A percentile compares a stretch with the other conserved stretches of the same genome.
Evolutionary conservation across 2,888 invertebrate species (phyloP).

Genomic region (Therioaphis trifolii): DNA sequence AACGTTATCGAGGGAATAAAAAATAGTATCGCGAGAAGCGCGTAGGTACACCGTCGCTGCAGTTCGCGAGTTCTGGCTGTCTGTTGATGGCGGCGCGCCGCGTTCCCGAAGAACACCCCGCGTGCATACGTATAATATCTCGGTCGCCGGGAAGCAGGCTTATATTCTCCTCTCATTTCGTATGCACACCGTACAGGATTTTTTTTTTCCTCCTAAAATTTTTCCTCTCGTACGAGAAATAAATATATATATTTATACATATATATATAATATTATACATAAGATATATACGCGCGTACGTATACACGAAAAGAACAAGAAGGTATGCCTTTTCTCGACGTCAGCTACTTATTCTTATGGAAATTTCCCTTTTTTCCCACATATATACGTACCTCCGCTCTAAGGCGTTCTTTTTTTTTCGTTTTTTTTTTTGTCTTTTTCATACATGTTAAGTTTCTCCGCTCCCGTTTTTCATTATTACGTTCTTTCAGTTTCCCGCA

Average conservation of each 20-base stretch:
- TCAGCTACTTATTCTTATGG: conserved; percentile 61
- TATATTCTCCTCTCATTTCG: not conserved
- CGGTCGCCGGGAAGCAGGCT: not conserved
- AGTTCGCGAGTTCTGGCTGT: not conserved
- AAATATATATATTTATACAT: not conserved
- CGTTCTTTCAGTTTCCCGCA: conserved; percentile 62
- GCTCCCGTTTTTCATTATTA: conserved; percentile 63
- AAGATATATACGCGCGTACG: not conserved
- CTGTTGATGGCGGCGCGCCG: not conserved
- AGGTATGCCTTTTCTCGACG: conserved; percentile 53
- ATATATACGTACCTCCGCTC: not conserved
- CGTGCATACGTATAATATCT: not conserved
- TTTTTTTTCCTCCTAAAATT: conserved; percentile 16
- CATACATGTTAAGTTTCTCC: conserved; percentile 61
- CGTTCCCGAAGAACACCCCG: not conserved
- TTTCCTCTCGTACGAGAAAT: conserved; percentile 10
- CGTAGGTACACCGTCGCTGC: no score
- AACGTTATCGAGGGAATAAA: conserved; percentile 1
- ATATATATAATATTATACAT: not conserved
- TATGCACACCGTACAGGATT: not conserved
- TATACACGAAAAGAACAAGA: not conserved
- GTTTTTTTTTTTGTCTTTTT: conserved; percentile 54
- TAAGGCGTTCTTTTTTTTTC: conserved; percentile 5
- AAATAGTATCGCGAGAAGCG: conserved; percentile 2
- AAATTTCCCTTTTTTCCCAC: conserved; percentile 46